phyloP scores from a whole-genome alignment of 1,140 invertebrate species.

The Papilio machaon region DNA sequence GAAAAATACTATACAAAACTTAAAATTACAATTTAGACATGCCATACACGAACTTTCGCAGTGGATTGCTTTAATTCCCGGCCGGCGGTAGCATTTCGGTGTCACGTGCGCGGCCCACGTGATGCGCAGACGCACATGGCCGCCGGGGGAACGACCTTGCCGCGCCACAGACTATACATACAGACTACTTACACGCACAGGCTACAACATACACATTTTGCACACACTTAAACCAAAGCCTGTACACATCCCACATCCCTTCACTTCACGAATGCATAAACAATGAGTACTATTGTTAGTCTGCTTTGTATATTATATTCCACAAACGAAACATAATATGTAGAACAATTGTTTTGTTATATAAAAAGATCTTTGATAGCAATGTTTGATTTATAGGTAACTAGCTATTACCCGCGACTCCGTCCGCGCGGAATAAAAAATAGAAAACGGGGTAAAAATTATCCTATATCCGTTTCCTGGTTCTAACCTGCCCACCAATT shows the following conservation, averaged over 20 bases:
- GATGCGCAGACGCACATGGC: constrained; percentile 50
- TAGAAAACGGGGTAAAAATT: too few relatives aligned
- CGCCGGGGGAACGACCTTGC: constrained; percentile 42
- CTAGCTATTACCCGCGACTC: too few relatives aligned
- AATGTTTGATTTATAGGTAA: not conserved
- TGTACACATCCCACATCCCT: constrained; percentile 14
- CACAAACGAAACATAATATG: not conserved
- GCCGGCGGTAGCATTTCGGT: constrained; percentile 30
- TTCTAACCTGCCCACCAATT: too few relatives aligned
- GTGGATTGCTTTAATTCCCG: constrained; percentile 5
- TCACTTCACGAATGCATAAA: constrained; percentile 19
- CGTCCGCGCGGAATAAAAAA: too few relatives aligned
- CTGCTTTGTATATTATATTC: not conserved
- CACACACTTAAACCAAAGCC: not conserved
- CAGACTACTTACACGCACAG: not conserved
- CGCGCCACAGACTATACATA: constrained; percentile 22
- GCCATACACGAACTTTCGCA: constrained; percentile 20
- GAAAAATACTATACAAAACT: not conserved
- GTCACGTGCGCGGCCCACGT: constrained; percentile 51
- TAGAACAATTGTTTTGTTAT: constrained; percentile 2
- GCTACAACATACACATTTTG: not conserved
- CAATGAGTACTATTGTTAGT: constrained; percentile 17
- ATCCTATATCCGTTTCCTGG: too few relatives aligned
- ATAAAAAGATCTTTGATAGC: not conserved
- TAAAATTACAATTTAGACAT: not conserved